Base-by-base conservation (phyloP, 2,113 vertebrate species). In the Sitta europaea region DNA sequence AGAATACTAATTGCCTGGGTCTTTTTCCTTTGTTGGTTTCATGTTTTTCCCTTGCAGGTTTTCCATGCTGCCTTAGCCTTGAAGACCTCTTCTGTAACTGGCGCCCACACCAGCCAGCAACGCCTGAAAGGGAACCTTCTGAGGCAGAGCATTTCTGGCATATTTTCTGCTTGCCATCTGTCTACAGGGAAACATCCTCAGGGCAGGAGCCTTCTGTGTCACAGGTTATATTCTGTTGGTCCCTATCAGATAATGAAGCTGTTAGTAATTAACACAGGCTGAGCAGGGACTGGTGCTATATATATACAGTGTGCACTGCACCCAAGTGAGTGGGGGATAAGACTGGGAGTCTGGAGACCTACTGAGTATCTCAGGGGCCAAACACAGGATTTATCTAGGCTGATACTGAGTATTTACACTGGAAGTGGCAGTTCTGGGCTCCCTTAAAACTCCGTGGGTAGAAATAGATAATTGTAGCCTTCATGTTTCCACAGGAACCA, bases 261-360 rank as follows among this genome's bases (percentile, higher is more conserved):
- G 88, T 9, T 82, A 83, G 88, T 88, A 94, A 94, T 90, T 93
- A 79, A 75, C 40, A 54, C 62, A 76, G 86, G 71, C 62, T 95
- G 67, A 86, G 92, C 67, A 92, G 74, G 58, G 82, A 55, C 67
- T 51, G 42, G 36, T 88, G 78, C 42, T 14, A 0, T 65, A 45
- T 33, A 76, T 53, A 42, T 24, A 36, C 12, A 35, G 33, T 18
- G 9, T 63, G 85, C 58, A 57, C 50, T 15, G 29, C 19, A 38
- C 67, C 82, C 33, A 31, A 42, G 55, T 43, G 71, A 86, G 68
- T 86, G 33, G 91, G 86, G 93, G 76, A 82, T 28, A 16, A 73
- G 45, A 67, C 35, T 67, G 76, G 35, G 59, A 86, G 36, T 40
- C 65, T 92, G 84, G 43, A 92, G 77, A 77, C 38, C 21, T 58